A percentile compares a stretch with the other conserved stretches of the same genome.
phyloP scores from a whole-genome alignment of 2,888 invertebrate genomes.

The Crocallis elinguaria region DNA sequence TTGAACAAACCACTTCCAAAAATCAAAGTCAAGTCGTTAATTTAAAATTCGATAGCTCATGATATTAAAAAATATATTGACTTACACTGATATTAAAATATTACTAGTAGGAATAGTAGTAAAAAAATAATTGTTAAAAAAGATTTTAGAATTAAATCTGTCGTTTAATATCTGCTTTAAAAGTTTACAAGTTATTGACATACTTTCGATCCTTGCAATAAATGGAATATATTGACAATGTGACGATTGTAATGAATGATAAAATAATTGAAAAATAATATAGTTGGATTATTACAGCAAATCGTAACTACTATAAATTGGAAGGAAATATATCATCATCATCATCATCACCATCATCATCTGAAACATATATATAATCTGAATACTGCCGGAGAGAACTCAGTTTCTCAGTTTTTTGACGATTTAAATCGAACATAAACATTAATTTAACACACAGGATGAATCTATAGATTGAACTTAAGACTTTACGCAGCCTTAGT shows the following conservation, averaged over 20 bases:
- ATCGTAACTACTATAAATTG: not conserved
- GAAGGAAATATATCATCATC: not conserved
- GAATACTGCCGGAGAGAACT: no score
- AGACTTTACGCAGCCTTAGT: no score
- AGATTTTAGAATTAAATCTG: not conserved
- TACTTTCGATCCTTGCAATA: not conserved
- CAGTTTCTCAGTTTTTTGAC: no score
- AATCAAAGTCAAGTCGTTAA: no score
- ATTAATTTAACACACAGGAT: no score
- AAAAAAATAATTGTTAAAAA: not conserved
- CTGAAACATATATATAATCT: no score
- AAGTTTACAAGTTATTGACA: not conserved
- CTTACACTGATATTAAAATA: not conserved
- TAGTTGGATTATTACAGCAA: not conserved
- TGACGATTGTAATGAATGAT: not conserved
- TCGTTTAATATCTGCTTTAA: not conserved
- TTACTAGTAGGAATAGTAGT: not conserved
- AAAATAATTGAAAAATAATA: not conserved
- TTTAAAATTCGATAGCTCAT: not conserved
- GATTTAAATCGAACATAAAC: no score
- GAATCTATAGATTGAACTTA: no score
- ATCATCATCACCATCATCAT: no score
- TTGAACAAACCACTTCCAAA: no score
- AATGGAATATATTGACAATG: not conserved
- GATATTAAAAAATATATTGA: not conserved